Conservation (phyloP, 2,888 invertebrate genomes). For the Melanophora roralis region DNA sequence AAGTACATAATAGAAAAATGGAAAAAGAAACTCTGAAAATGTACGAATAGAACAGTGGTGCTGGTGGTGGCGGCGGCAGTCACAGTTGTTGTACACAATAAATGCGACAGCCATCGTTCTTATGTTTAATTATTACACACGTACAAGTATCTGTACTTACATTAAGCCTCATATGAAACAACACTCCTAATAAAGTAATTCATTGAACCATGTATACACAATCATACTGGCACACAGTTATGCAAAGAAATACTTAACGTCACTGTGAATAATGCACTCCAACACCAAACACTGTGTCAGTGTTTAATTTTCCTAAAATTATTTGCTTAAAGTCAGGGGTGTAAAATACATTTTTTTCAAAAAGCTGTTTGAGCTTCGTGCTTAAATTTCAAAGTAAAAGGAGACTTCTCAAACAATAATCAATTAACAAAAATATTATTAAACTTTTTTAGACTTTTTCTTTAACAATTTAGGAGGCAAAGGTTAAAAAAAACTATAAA, state of each 20-base stretch:
- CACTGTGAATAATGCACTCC: background rate
- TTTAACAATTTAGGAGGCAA: too few relatives aligned
- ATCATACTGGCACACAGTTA: background rate
- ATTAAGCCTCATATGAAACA: slow-evolving; percentile 23
- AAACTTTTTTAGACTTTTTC: too few relatives aligned
- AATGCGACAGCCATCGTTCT: slow-evolving; percentile 40
- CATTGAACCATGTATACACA: slow-evolving; percentile 49
- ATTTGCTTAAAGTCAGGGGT: background rate
- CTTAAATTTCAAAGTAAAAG: too few relatives aligned
- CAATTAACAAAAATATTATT: too few relatives aligned
- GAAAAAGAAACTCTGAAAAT: background rate
- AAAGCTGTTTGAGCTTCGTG: too few relatives aligned
- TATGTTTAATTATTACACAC: slow-evolving; percentile 13
- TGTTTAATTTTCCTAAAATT: slow-evolving; percentile 32
- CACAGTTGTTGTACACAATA: slow-evolving; percentile 34
- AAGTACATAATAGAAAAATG: slow-evolving; percentile 21
- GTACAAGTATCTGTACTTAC: background rate
- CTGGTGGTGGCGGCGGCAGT: slow-evolving; percentile 31
- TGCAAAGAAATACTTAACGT: background rate
- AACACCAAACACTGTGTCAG: slow-evolving; percentile 7
- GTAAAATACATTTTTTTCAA: background rate
- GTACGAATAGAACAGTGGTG: background rate
- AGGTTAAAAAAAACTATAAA: too few relatives aligned
- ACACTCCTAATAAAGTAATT: slow-evolving; percentile 57
- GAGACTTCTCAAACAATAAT: too few relatives aligned